Conservation (phyloP, 2,797 vertebrate genomes). For the Linurgus olivaceus region DNA sequence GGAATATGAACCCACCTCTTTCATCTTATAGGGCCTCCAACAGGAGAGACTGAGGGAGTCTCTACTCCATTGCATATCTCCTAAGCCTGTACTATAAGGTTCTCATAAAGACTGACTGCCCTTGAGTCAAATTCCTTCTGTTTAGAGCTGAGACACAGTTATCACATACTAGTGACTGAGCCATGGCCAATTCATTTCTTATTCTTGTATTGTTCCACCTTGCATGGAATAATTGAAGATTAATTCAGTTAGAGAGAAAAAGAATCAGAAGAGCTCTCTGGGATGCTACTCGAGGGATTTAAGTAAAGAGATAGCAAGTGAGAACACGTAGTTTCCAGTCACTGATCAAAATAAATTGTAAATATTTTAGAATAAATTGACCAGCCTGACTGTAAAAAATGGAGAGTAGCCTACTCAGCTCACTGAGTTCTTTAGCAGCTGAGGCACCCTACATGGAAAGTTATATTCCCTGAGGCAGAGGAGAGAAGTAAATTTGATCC, state of each 20-base stretch:
- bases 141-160: not conserved
- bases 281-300: not conserved
- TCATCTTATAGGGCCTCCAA: not conserved
- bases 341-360: constrained; percentile 10
- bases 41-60: not conserved
- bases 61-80: not conserved
- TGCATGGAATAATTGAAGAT: not conserved
- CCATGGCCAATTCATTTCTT: not conserved
- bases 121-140: not conserved
- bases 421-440: not conserved
- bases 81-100: not conserved
- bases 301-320: not conserved
- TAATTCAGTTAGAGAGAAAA: not conserved
- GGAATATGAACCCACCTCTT: not conserved
- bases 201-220: not conserved
- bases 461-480: not conserved
- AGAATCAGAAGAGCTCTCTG: not conserved
- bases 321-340: not conserved
- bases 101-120: not conserved
- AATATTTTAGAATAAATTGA: constrained; percentile 30
- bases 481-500: not conserved
- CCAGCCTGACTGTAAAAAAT: not conserved
- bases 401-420: not conserved
- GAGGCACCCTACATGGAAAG: not conserved
- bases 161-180: not conserved